These are phyloP conservation scores for Enteromius trimaculatus DNA, from an alignment of 2,797 vertebrate species.

Conservation along the genomic window DNA sequence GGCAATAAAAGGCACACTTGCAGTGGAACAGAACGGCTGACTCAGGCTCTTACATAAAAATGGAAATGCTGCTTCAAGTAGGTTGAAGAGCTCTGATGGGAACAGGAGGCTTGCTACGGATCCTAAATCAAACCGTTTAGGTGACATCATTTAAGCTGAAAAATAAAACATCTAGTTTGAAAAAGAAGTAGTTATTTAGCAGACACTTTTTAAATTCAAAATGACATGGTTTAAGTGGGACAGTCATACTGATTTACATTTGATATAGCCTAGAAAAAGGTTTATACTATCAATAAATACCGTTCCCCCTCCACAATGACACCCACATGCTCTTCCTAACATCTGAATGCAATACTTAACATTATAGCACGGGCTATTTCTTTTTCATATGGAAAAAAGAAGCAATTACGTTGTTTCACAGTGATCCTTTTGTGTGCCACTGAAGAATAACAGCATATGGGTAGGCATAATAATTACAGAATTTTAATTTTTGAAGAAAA, in stretches of 20 bases:
- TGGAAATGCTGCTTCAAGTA: conserved; percentile 47
- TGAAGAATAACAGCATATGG: not conserved
- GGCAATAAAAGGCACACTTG: conserved; percentile 47
- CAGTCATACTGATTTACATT: too few relatives aligned
- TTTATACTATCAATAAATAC: not conserved
- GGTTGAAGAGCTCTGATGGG: conserved; percentile 30
- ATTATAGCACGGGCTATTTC: not conserved
- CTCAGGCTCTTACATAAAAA: conserved; percentile 54
- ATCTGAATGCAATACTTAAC: not conserved
- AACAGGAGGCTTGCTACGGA: conserved; percentile 19
- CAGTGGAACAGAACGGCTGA: conserved; percentile 54
- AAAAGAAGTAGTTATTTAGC: not conserved
- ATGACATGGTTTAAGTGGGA: not conserved
- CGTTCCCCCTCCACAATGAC: not conserved
- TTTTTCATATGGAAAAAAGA: not conserved
- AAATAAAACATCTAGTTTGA: conserved; percentile 9
- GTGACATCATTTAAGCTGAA: conserved; percentile 16
- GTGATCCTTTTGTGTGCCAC: not conserved
- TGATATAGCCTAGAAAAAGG: too few relatives aligned
- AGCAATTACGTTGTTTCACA: not conserved
- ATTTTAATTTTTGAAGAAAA: not conserved
- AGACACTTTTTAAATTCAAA: not conserved
- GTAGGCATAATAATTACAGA: not conserved
- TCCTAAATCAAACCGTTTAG: conserved; percentile 12
- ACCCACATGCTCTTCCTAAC: not conserved